phyloP scores from a whole-genome alignment of 2,113 vertebrate species.

The Syngnathus typhle region DNA sequence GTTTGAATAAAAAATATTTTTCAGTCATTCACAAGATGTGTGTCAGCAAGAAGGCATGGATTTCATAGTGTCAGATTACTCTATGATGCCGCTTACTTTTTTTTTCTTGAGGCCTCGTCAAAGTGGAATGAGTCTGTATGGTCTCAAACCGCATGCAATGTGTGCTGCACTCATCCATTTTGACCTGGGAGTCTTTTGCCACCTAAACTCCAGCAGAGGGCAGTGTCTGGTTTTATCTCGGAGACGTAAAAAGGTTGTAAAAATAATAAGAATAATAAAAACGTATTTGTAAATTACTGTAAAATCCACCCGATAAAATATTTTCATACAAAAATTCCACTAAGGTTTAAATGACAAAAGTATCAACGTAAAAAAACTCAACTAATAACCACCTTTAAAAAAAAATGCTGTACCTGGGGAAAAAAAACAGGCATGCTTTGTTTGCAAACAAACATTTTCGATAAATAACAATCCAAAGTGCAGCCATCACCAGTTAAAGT shows the following conservation, averaged over 20 bases:
- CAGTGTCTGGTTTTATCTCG: constrained; percentile 38
- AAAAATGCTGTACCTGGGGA: not conserved
- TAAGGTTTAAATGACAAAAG: not conserved
- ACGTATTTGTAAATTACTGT: not conserved
- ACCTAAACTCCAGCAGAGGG: constrained; percentile 59
- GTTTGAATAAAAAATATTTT: constrained; percentile 9
- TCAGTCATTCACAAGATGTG: constrained; percentile 35
- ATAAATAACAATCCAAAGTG: not conserved
- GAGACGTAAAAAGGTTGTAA: not conserved
- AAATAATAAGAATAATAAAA: not conserved
- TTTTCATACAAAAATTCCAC: not conserved
- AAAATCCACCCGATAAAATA: not conserved
- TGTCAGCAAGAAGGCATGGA: constrained; percentile 8
- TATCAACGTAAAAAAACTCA: not conserved
- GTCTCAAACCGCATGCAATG: not conserved
- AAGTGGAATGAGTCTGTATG: not conserved
- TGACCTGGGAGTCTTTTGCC: constrained; percentile 18
- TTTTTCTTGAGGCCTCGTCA: constrained; percentile 4
- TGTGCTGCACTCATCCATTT: constrained; percentile 3
- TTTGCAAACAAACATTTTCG: not conserved
- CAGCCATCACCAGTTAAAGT: not conserved
- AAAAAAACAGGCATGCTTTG: not conserved
- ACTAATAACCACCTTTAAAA: not conserved
- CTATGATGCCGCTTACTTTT: not conserved
- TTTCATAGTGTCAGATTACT: not conserved